Conservation (phyloP, 2,888 invertebrate genomes). For the Tiphia femorata region DNA sequence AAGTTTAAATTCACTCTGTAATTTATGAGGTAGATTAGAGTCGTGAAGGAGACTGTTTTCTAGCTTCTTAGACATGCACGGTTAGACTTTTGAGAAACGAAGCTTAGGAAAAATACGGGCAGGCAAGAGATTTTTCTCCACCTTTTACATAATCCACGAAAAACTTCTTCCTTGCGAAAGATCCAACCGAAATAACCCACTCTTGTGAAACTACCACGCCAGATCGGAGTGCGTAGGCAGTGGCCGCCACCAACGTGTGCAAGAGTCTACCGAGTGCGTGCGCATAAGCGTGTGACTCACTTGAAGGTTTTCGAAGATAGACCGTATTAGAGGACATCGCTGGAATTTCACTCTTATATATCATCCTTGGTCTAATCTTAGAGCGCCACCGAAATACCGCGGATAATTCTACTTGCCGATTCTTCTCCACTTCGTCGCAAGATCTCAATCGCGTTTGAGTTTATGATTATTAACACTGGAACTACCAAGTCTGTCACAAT, state of each 20-base stretch:
- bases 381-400: too few relatives aligned
- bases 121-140: background rate
- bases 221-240: conserved; percentile 48
- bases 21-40: too few relatives aligned
- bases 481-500: too few relatives aligned
- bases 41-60: too few relatives aligned
- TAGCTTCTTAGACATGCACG: background rate
- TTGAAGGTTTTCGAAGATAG: conserved; percentile 9
- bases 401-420: too few relatives aligned
- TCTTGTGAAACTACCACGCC: conserved; percentile 54
- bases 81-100: background rate
- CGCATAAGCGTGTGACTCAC: conserved; percentile 21
- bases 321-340: background rate
- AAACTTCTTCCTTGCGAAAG: conserved; percentile 20
- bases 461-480: too few relatives aligned
- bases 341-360: too few relatives aligned
- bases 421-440: too few relatives aligned
- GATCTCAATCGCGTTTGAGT: too few relatives aligned
- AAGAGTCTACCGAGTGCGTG: conserved; percentile 8
- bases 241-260: too few relatives aligned
- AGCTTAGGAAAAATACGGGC: background rate
- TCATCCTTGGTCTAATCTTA: too few relatives aligned
- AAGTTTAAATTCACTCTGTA: too few relatives aligned
- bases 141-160: conserved; percentile 4
- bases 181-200: conserved; percentile 51